Base-by-base conservation (phyloP, 2,888 invertebrate species). In the Tetropium fuscum region DNA sequence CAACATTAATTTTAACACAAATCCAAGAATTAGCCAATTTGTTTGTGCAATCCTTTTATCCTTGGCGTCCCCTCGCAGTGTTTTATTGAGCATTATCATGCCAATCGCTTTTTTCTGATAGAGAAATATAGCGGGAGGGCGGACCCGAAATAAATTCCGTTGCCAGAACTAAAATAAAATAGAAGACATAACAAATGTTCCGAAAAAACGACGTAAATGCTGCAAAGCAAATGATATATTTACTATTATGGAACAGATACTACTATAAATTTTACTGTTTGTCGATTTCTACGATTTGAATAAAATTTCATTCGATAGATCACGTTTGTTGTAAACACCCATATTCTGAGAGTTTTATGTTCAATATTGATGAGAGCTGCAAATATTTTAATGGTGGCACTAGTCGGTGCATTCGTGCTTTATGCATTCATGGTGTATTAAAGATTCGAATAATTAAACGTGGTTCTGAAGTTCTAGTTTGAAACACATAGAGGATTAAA, bases 1-100 rank as follows among this genome's bases (percentile, higher is more conserved):
- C 62, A 55, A 66, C 75, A 75, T 76, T 75, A 75, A 77, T 77
- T 77, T 69, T 63, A 69, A 70, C 66, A 63, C 68, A 73, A 75
- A 74, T 75, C 73, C 74, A 71, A 68, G 73, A 75, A 76, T 77
- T 77, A 77, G 72, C 72, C 76, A 75, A 78, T 78, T 78, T 76
- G 75, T 75, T 77, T 74, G 72, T 69, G 74, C 73, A 71, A 75
- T 75, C 74, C 76, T 74, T 73, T 74, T 69, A 69, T 73, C 70
- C 66, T 47, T 34, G 58, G 51, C 64, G 63, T 66, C 69, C 63
- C 62, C 62, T 65, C 48, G 63, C 66, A 34, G 72, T 77, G 75
- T 77, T 78, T 77, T 78, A 78, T 79, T 72, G 77, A 66, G 73
- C 75, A 76, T 78, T 78, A 78, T 77, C 76, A 69, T 76, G 76